Conservation (phyloP, 2,797 vertebrate genomes). For the Tympanoctomys barrerae region DNA sequence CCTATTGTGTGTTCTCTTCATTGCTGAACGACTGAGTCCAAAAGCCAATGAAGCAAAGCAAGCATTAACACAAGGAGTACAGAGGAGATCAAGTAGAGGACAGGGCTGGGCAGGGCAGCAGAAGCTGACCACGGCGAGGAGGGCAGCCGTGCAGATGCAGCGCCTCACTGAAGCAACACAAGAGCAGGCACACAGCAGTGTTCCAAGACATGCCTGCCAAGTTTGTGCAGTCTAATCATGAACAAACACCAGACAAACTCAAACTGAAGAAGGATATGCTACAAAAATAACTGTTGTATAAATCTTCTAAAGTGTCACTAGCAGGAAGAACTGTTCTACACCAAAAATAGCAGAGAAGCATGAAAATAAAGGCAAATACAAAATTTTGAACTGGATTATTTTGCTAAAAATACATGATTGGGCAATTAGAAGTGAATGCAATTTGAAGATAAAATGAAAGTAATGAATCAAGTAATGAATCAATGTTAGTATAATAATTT, state of each 20-base stretch:
- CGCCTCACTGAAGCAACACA: fast-evolving
- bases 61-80: too few species aligned
- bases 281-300: not conserved
- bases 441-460: constrained; percentile 17
- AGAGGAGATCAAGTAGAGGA: not conserved
- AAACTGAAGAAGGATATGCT: not conserved
- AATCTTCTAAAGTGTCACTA: not conserved
- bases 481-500: not conserved
- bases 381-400: not conserved
- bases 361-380: not conserved
- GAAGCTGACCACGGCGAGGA: fast-evolving
- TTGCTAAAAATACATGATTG: not conserved
- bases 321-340: not conserved
- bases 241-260: not conserved
- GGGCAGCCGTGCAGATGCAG: fast-evolving
- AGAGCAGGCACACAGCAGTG: not conserved
- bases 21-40: not conserved
- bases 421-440: not conserved
- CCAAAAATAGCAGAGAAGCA: not conserved
- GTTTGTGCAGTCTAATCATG: not conserved
- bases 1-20: not conserved
- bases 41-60: not conserved
- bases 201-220: not conserved
- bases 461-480: not conserved
- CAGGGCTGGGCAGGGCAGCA: not conserved